Percentiles rank a stretch among this genome's conserved stretches.
Evolutionary conservation across 2,797 vertebrate genomes (phyloP).

Genomic region (Macropodus opercularis): DNA sequence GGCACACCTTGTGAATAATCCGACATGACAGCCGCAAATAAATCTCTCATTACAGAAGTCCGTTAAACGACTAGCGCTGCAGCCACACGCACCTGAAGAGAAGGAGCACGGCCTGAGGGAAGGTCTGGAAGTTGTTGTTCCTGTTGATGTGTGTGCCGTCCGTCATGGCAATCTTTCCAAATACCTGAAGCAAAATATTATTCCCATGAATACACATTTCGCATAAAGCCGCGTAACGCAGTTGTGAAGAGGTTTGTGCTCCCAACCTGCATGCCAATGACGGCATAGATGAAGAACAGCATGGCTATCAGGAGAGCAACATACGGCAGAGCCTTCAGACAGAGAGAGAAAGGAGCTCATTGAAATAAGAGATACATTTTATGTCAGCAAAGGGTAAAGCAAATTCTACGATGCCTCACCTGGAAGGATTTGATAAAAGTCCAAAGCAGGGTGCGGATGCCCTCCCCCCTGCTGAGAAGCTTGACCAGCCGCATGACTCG

Average conservation of each 20-base stretch:
- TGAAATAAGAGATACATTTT: neutral
- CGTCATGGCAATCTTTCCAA: slow-evolving; percentile 98
- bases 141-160: slow-evolving; percentile 97
- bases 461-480: slow-evolving; percentile 97
- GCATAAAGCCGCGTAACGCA: neutral
- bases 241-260: neutral
- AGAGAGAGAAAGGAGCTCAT: slow-evolving; percentile 11
- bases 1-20: slow-evolving; percentile 85
- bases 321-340: slow-evolving; percentile 90
- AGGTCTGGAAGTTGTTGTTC: slow-evolving; percentile 99
- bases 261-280: slow-evolving; percentile 98
- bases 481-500: slow-evolving; percentile 99
- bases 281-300: slow-evolving; percentile 99
- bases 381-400: neutral
- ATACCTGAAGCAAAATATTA: slow-evolving; percentile 83
- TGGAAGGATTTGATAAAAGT: slow-evolving; percentile 99
- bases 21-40: neutral
- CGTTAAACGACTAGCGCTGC: neutral
- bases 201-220: neutral
- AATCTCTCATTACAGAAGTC: slow-evolving; percentile 3
- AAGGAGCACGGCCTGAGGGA: slow-evolving; percentile 94
- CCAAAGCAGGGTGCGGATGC: slow-evolving; percentile 97
- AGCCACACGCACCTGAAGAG: slow-evolving; percentile 89
- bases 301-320: slow-evolving; percentile 99
- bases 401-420: slow-evolving; percentile 75